phyloP scores from a whole-genome alignment of 2,113 vertebrate species.

The Epinephelus lanceolatus region DNA sequence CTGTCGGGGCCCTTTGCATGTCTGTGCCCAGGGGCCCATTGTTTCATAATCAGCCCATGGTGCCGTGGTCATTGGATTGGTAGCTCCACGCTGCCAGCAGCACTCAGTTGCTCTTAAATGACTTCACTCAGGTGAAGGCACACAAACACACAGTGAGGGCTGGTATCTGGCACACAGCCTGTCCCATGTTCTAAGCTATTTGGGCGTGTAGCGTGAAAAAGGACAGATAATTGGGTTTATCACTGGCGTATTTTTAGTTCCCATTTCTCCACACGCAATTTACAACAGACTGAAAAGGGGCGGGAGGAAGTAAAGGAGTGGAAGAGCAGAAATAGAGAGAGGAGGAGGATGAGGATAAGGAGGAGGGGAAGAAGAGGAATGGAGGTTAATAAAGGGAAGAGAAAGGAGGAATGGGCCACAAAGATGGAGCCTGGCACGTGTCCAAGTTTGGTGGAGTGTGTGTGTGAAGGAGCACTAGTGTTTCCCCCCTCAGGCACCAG shows the following conservation, averaged over 20 bases:
- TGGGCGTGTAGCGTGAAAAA: slow-evolving; percentile 65
- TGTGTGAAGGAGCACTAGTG: slow-evolving; percentile 27
- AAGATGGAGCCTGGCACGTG: slow-evolving; percentile 40
- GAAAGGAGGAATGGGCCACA: slow-evolving; percentile 16
- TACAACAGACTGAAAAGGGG: slow-evolving; percentile 42
- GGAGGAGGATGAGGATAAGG: not conserved
- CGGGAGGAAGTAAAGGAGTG: not conserved
- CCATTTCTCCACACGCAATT: slow-evolving; percentile 55
- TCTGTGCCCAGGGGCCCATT: too few relatives aligned
- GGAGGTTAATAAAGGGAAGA: slow-evolving; percentile 34
- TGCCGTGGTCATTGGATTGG: not conserved
- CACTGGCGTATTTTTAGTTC: slow-evolving; percentile 68
- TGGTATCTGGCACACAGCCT: slow-evolving; percentile 52
- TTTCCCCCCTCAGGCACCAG: slow-evolving; percentile 38
- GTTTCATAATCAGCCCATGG: too few relatives aligned
- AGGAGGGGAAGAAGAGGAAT: not conserved
- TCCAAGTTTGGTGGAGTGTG: slow-evolving; percentile 54
- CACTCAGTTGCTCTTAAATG: not conserved
- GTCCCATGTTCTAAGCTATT: slow-evolving; percentile 45
- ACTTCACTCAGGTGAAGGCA: slow-evolving; percentile 31
- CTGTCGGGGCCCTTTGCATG: too few relatives aligned
- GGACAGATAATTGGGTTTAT: slow-evolving; percentile 73
- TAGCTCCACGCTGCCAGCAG: not conserved
- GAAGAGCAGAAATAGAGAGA: slow-evolving; percentile 15
- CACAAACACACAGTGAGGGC: slow-evolving; percentile 2